phyloP scores from a whole-genome alignment of 2,797 vertebrate species.

The Babyrousa celebensis region DNA sequence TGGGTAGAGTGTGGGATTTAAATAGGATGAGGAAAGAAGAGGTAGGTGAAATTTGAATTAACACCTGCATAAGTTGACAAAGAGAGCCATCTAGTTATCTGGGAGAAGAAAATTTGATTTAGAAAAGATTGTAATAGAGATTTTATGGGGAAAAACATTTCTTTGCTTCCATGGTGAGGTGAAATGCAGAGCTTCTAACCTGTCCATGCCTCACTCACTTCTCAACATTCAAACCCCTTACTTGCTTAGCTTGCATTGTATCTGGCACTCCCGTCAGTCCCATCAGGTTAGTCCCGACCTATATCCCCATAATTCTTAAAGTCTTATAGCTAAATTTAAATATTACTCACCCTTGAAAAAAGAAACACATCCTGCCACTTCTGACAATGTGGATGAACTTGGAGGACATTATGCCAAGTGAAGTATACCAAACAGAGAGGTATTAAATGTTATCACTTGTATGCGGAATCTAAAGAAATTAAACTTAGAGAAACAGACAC shows the following conservation, averaged over 20 bases:
- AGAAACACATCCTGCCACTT: neutral
- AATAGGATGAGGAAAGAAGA: neutral
- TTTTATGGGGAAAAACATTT: neutral
- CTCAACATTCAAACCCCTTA: neutral
- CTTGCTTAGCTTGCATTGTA: neutral
- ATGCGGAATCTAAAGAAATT: neutral
- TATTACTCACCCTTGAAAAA: neutral
- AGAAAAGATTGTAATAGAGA: neutral
- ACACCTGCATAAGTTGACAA: neutral
- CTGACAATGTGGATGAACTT: neutral
- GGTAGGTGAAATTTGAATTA: neutral
- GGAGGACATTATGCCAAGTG: neutral
- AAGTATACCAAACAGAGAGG: neutral
- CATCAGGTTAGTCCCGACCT: neutral
- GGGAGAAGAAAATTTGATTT: neutral
- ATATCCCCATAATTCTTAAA: neutral
- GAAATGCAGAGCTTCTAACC: neutral
- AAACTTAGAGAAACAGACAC: neutral
- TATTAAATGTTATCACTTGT: neutral
- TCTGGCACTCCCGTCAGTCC: neutral
- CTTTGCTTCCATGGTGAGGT: neutral
- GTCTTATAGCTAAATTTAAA: neutral
- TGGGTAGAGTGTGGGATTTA: neutral
- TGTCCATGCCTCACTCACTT: fast-evolving
- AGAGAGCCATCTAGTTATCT: neutral